Conservation (phyloP, 2,113 vertebrate genomes). For the Bos taurus region ARS-UCD2.0 NC_037348.1:44468001-44468500, state of each 20-base stretch:
- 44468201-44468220: neutral
- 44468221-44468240: neutral
- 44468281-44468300: neutral
- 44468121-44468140: neutral
- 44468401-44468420: neutral
- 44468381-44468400: neutral
- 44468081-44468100: constrained; percentile 4
- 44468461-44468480: neutral
- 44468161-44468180: neutral
- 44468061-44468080: neutral
- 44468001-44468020: neutral
- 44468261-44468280: neutral
- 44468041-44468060: neutral
- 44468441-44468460: no score
- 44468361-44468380: neutral
- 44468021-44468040: neutral
- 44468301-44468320: neutral
- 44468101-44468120: neutral
- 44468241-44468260: neutral
- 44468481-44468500: neutral
- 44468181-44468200: neutral
- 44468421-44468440: neutral
- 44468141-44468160: neutral
- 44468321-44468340: neutral
- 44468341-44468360: neutral